These are phyloP conservation scores for Scopus umbretta DNA, from an alignment of 2,113 vertebrate genomes.

Conservation along the genomic window DNA sequence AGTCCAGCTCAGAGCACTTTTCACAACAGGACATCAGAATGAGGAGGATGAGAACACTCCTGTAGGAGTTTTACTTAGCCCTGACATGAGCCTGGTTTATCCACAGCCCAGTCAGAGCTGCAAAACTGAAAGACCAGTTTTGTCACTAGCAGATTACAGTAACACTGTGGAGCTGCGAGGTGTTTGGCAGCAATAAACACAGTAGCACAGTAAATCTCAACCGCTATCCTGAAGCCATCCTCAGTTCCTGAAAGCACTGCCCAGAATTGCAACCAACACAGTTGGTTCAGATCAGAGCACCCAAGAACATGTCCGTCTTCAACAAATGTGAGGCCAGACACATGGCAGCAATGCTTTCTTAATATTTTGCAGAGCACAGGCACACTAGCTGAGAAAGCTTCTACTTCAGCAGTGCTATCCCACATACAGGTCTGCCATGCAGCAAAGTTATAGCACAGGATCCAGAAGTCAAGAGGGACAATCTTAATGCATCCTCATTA, in stretches of 20 bases:
- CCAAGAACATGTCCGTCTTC: neutral
- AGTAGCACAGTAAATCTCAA: neutral
- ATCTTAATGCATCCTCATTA: neutral
- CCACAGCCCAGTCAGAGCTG: neutral
- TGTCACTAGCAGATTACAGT: neutral
- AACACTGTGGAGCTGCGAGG: neutral
- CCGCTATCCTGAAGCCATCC: neutral
- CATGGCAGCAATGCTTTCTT: neutral
- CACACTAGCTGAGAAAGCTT: neutral
- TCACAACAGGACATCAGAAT: neutral
- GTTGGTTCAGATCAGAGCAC: neutral
- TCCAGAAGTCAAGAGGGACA: neutral
- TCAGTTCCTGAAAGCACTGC: neutral
- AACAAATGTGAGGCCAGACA: neutral
- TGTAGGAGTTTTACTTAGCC: neutral
- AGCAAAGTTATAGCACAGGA: neutral
- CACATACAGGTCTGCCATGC: neutral
- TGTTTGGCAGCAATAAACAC: neutral
- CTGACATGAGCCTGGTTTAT: neutral
- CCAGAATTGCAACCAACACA: neutral
- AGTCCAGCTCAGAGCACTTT: neutral
- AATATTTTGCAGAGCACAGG: neutral
- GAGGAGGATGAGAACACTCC: neutral
- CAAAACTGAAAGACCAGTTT: neutral
- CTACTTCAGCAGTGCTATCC: neutral